Conservation (phyloP, 2,797 vertebrate genomes). For the Rhinoraja longicauda region DNA sequence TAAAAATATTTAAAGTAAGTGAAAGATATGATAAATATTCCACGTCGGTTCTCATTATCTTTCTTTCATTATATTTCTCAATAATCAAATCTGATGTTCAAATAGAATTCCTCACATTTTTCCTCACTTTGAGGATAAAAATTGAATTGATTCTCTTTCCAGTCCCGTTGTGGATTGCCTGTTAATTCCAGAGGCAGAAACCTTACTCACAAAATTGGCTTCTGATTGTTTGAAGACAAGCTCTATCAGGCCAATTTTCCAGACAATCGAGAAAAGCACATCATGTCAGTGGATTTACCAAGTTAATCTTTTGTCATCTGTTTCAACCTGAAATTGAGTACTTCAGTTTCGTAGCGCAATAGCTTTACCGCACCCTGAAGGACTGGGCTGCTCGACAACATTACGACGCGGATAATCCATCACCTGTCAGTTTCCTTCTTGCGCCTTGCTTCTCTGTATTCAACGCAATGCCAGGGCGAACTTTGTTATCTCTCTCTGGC, state of each 20-base stretch:
- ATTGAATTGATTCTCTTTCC: not conserved
- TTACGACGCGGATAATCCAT: not conserved
- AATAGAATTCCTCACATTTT: not conserved
- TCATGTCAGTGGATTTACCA: slow-evolving; percentile 14
- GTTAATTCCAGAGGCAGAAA: slow-evolving; percentile 4
- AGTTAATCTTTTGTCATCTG: slow-evolving; percentile 6
- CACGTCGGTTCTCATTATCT: not conserved
- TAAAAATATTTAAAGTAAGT: not conserved
- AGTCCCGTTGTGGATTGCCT: not conserved
- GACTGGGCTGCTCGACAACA: not conserved
- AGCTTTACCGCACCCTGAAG: not conserved
- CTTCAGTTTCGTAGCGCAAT: not conserved
- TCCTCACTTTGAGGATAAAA: not conserved
- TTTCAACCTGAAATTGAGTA: slow-evolving; percentile 27
- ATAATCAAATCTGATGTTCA: slow-evolving; percentile 11
- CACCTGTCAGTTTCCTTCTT: not conserved
- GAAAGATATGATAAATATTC: not conserved
- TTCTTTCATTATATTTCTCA: slow-evolving; percentile 6
- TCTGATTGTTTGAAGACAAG: slow-evolving; percentile 4
- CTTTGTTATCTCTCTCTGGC: not conserved
- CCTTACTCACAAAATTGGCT: slow-evolving; percentile 11
- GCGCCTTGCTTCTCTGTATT: not conserved
- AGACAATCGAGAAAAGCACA: not conserved
- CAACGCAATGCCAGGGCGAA: not conserved
- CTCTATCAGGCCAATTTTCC: not conserved